Evolutionary conservation across 1,140 invertebrate species (phyloP), one percentile per base, ranked within the genome.

Genomic region (Zaprionus capensis): DNA sequence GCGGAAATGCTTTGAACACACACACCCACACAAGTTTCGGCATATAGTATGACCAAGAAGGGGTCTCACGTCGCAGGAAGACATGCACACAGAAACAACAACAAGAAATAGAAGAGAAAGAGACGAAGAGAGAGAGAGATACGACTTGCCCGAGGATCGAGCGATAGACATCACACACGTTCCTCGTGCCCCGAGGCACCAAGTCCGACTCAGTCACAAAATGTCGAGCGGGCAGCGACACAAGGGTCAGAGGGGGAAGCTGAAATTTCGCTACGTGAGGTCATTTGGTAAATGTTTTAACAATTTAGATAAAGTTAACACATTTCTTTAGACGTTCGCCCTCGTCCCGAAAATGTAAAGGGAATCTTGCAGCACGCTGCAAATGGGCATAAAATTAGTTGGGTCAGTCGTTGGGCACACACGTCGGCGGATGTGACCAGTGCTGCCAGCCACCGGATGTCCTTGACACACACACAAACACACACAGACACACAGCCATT

Each of bases 281-380:
- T 91, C 84, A 88, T 91, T 91, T 82, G 71, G 88, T 82, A 88
- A 91, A 91, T 91, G 84, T 80, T 83, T 91, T 91, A 91, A 91
- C 88, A 91, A 91, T 91, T 91, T 88, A 91, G 88, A 91, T 91
- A 88, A 91, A 88, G 81, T 91, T 91, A 91, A 91, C 88, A 91
- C 88, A 91, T 91, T 91, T 88, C 76, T 78, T 78, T 71, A 58
- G 69, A 70, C 58, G 49, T 58, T 44, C 31, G 51, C 61, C 36
- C 44, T 51, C 44, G 24, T 49, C 5, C 57, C 38, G 22, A 69
- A 81, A 81, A 78, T 88, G 80, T 83, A 74, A 81, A 87, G 71
- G 70, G 46, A 76, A 55, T 41, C 58, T 58, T 71, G 71, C 72
- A 65, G 58, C 71, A 46, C 56, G 51, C 74, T 78, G 76, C 78